Base-by-base conservation (phyloP, 2,888 invertebrate species). In the Spisula subtruncata region DNA sequence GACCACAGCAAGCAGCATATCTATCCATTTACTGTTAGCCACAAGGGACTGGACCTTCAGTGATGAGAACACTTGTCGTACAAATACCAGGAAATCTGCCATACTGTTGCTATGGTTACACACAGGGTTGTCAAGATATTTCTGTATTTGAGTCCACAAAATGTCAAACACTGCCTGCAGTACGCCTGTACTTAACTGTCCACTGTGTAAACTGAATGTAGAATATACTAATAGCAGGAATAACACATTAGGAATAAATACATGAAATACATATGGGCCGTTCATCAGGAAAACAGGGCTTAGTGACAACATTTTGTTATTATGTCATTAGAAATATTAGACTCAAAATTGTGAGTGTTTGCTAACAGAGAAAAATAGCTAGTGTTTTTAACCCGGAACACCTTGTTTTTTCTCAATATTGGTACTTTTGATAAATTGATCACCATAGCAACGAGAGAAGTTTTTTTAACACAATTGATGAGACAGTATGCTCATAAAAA, bases 61-160 rank as follows among this genome's bases (percentile, higher is more conserved):
- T 87, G 97, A 97, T 0, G 97, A 97, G 14, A 97, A 97, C 48
- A 97, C 96, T n/a, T 97, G 97, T 46, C 97, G 95, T 41, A 97
- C 95, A 95, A 97, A 97, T 54, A 97, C 97, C 82, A 98, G 96
- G 93, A 97, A 97, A 95, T 97, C 97, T 8, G 97, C 97, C 20
- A 97, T 83, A 75, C 83, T 32, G 54, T 87, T 82, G 35, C 85
- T 86, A 86, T 92, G 85, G 56, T 48, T 51, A 48, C 86, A 35
- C 32, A 75, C 20, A 29, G 46, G 51, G 35, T 83, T 87, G 83
- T 82, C 85, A 25, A 90, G 84, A 60, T 92, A 89, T 35, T 90
- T 89, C 54, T 90, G 80, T n/a, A 97, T 96, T 90, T 97, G 97
- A 25, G 97, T 96, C 95, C 97, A 97, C 89, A 97, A 94, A 81